These are phyloP conservation scores for Dysdera silvatica DNA, from an alignment of 1,140 invertebrate genomes.

Conservation along the genomic window DNA sequence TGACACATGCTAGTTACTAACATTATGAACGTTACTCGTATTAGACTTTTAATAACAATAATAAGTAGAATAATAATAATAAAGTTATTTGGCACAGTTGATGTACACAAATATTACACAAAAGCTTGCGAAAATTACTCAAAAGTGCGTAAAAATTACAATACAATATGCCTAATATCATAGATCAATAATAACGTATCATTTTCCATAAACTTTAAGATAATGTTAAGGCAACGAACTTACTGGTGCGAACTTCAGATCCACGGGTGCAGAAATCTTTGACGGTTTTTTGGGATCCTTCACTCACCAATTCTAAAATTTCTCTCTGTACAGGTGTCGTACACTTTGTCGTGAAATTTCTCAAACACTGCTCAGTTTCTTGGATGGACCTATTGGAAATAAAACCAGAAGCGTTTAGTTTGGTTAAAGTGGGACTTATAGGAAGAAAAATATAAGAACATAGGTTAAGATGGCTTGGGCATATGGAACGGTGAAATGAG, in stretches of 20 bases:
- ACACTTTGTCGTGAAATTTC: conserved; percentile 35
- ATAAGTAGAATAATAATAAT: too few relatives aligned
- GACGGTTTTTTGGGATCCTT: conserved; percentile 31
- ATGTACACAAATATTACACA: too few relatives aligned
- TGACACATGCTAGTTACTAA: too few relatives aligned
- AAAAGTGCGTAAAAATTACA: too few relatives aligned
- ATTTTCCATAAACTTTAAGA: too few relatives aligned
- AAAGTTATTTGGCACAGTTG: too few relatives aligned
- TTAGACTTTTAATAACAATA: too few relatives aligned
- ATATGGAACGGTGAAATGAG: not conserved
- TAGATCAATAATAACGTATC: too few relatives aligned
- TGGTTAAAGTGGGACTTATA: not conserved
- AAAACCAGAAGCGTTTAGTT: not conserved
- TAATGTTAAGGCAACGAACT: too few relatives aligned
- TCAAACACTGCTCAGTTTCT: conserved; percentile 32
- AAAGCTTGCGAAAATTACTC: too few relatives aligned
- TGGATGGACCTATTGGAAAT: conserved; percentile 19
- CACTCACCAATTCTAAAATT: conserved; percentile 33
- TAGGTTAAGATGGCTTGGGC: not conserved
- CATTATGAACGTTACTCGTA: too few relatives aligned
- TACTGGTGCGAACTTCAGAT: conserved; percentile 27
- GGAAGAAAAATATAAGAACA: not conserved
- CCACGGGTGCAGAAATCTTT: conserved; percentile 33
- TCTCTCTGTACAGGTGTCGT: conserved; percentile 36
- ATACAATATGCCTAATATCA: too few relatives aligned